Percentiles rank a stretch among this genome's conserved stretches.
phyloP scores from a whole-genome alignment of 2,113 vertebrate genomes.

The Cygnus atratus region DNA sequence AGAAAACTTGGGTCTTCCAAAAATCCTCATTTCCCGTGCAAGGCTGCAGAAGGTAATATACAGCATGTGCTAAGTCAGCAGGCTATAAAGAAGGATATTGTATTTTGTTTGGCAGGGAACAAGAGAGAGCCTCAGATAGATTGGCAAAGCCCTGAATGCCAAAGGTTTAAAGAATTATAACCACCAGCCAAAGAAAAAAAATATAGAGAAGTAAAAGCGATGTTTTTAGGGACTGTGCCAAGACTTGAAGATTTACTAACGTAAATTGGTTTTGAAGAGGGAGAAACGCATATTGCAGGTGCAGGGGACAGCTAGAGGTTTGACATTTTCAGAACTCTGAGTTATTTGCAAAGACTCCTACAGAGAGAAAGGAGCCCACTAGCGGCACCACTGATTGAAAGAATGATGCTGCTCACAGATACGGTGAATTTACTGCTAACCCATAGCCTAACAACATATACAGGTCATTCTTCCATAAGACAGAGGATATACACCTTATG shows the following conservation, averaged over 20 bases:
- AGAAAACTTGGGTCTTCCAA: not conserved
- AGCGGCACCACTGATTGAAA: not conserved
- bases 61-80: not conserved
- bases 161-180: not conserved
- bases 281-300: not conserved
- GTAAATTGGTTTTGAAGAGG: not conserved
- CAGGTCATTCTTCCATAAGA: not conserved
- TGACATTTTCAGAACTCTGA: not conserved
- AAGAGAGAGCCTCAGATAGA: not conserved
- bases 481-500: not conserved
- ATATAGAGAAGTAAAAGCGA: rapidly evolving
- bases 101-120: not conserved
- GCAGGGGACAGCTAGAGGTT: not conserved
- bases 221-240: not conserved
- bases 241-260: not conserved
- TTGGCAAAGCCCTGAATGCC: not conserved
- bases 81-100: not conserved
- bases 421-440: not conserved
- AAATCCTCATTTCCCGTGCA: not conserved
- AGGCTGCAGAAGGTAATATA: not conserved
- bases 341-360: not conserved
- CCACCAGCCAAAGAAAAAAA: not conserved
- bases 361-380: not conserved
- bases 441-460: not conserved
- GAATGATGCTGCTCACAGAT: not conserved